Base-by-base conservation (phyloP, 2,113 vertebrate genomes). In the Dasypus novemcinctus region DNA sequence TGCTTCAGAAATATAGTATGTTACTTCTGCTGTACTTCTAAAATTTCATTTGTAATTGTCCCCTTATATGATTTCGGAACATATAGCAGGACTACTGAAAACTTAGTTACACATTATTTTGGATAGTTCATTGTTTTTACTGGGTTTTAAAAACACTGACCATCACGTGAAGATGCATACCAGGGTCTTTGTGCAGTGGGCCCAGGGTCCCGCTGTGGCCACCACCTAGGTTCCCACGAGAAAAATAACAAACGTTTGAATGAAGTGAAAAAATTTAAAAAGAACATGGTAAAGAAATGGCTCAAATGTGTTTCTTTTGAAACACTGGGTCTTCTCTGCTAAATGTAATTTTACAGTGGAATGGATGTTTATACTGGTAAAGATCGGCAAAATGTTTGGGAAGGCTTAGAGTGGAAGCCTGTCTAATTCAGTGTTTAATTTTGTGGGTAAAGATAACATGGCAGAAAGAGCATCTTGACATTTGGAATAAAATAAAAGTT, bases 391-490 rank as follows among this genome's bases (percentile, higher is more conserved):
- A 68, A 74, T 84, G 18, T 95, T 95, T 91, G 93, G 80, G 41
- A 94, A 95, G 71, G 71, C 85, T 61, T 61, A 38, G 75, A 75
- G 63, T 94, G 93, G 88, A 96, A 96, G 74, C 43, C 71, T 75
- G 85, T 75, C 63, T 96, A 76, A 95, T 90, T 83, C 59, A 74
- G 36, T 78, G 74, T 96, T n/a, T 97, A 94, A 96, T 97, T 96
- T 90, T 95, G 93, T 96, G 88, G 88, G 85, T 80, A 92, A 92
- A 95, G 88, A 94, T 94, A 96, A 92, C 88, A 90, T 92, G 46
- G 81, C 76, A 92, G 69, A 83, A 93, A 92, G 91, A 75, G 38
- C 80, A 95, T 96, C 88, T 80, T 96, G 85, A 90, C 38, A 54
- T 90, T 92, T 90, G 87, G 33, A 20, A 43, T 29, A 46, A 59